phyloP scores from a whole-genome alignment of 2,797 vertebrate species.

The Trematomus bernacchii region DNA sequence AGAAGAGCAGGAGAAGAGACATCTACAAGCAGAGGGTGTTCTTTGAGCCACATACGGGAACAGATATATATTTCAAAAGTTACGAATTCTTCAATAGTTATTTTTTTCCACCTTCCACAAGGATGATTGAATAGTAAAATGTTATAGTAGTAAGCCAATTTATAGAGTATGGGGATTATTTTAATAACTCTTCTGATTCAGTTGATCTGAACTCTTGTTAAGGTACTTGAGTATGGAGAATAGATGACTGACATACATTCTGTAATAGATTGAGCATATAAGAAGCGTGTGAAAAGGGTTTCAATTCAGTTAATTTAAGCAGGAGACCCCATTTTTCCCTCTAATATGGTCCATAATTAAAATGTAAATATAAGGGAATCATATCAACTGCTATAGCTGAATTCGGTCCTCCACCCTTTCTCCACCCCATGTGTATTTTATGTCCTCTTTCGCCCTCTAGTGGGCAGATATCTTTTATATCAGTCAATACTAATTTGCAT shows the following conservation, averaged over 20 bases:
- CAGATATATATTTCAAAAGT: conserved; percentile 7
- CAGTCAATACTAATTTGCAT: conserved; percentile 25
- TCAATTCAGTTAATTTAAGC: neutral
- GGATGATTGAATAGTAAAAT: neutral
- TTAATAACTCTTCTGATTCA: neutral
- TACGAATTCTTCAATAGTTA: neutral
- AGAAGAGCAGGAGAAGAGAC: neutral
- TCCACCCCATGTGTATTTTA: neutral
- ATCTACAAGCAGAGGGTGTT: neutral
- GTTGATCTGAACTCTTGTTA: neutral
- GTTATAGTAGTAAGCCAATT: neutral
- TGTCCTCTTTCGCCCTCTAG: conserved; percentile 9
- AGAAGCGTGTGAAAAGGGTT: neutral
- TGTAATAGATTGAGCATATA: neutral
- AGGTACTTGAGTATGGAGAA: neutral
- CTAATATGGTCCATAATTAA: neutral
- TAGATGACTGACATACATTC: neutral
- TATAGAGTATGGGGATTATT: neutral
- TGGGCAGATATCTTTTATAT: conserved; percentile 31
- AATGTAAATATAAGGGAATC: neutral
- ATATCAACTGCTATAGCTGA: conserved; percentile 13
- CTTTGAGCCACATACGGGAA: conserved; percentile 26
- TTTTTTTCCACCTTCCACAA: conserved; percentile 5
- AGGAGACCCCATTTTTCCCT: neutral
- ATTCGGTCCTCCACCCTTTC: conserved; percentile 18